Evolutionary conservation across 2,113 vertebrate species (phyloP).

Genomic region (Varanus komodoensis): DNA sequence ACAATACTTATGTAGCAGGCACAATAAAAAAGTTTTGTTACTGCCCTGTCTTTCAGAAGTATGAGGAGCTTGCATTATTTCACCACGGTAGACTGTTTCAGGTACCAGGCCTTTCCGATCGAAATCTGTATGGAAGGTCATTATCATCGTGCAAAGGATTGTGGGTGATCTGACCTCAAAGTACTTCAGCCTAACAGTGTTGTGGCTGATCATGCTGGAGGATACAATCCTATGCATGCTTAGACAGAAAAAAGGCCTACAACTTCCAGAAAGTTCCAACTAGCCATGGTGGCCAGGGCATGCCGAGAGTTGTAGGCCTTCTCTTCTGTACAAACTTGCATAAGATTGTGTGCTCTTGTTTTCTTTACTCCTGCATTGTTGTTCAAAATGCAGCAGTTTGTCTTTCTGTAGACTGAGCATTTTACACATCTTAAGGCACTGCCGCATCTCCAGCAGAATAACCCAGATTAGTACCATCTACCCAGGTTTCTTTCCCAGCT

Average conservation of each 20-base stretch:
- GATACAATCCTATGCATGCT: too few relatives aligned
- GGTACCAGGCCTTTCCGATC: background rate
- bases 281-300: too few relatives aligned
- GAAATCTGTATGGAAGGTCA: background rate
- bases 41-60: background rate
- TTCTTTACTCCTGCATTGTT: background rate
- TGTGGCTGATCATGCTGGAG: background rate
- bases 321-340: too few relatives aligned
- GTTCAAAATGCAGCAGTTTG: background rate
- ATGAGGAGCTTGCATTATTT: background rate
- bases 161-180: background rate
- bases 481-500: background rate
- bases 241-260: too few relatives aligned
- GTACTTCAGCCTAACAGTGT: background rate
- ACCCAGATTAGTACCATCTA: background rate
- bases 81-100: background rate
- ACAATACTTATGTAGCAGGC: background rate
- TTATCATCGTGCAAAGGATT: background rate
- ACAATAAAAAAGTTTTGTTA: background rate
- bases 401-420: background rate
- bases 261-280: too few relatives aligned
- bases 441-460: background rate
- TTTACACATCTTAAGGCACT: background rate
- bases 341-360: background rate
- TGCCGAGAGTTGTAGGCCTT: too few relatives aligned